Conservation (phyloP, 2,888 invertebrate species). For the Drosophila kuntzei region DNA sequence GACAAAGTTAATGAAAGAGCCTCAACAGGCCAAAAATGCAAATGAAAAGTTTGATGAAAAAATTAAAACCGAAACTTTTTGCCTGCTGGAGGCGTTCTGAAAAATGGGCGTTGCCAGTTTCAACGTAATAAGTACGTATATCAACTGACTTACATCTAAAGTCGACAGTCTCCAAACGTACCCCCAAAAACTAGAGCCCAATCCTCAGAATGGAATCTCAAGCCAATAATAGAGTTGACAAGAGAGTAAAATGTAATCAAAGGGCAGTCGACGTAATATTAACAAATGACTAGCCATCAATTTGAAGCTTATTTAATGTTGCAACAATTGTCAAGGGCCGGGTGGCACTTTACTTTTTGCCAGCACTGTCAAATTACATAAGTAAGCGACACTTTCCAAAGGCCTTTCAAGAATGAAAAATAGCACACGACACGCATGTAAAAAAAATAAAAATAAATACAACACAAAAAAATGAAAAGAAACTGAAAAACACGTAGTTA, state of each 20-base stretch:
- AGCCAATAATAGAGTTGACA: conserved; percentile 61
- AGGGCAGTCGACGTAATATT: conserved; percentile 69
- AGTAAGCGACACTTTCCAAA: conserved; percentile 54
- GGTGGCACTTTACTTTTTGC: conserved; percentile 58
- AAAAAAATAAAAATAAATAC: background rate
- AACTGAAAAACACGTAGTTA: background rate
- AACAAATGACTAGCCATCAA: conserved; percentile 79
- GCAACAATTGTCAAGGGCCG: conserved; percentile 56
- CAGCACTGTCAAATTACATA: conserved; percentile 73
- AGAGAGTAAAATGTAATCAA: conserved; percentile 65
- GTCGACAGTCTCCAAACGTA: background rate
- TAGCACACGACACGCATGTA: conserved; percentile 47
- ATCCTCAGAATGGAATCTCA: conserved; percentile 5
- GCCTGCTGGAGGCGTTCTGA: conserved; percentile 3
- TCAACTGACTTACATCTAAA: conserved; percentile 31
- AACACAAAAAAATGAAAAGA: background rate
- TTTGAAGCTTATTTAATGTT: conserved; percentile 78
- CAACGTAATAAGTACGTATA: conserved; percentile 50
- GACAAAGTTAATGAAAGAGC: conserved; percentile 53
- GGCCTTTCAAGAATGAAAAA: conserved; percentile 55
- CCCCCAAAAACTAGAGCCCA: background rate
- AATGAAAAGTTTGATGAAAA: conserved; percentile 37
- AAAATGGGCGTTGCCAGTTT: conserved; percentile 26
- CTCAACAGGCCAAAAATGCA: conserved; percentile 43
- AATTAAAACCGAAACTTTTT: conserved; percentile 39